Evolutionary conservation across 2,113 vertebrate species (phyloP).

Genomic region (Erpornis zantholeuca): DNA sequence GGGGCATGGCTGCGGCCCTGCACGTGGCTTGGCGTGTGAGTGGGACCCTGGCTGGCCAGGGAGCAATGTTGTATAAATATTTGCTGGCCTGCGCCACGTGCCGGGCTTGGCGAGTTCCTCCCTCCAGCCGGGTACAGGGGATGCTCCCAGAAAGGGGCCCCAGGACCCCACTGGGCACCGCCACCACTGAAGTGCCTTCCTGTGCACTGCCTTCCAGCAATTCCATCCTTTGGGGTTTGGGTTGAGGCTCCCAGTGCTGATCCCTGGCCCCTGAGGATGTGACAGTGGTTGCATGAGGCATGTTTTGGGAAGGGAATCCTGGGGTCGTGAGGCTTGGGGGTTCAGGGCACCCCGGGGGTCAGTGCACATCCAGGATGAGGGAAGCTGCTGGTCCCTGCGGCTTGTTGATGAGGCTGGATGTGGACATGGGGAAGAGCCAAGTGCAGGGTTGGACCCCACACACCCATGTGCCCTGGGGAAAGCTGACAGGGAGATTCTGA

Average conservation of each 20-base stretch:
- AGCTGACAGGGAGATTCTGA: background rate
- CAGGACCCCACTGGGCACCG: rapidly evolving
- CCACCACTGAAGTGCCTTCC: rapidly evolving
- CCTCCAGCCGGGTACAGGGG: background rate
- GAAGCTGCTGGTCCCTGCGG: rapidly evolving
- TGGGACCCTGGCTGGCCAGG: background rate
- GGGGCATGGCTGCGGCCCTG: background rate
- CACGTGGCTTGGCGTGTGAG: background rate
- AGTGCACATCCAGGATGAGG: rapidly evolving
- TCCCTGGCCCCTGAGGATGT: too few relatives aligned
- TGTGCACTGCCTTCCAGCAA: rapidly evolving
- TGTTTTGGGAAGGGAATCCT: background rate
- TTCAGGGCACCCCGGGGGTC: background rate
- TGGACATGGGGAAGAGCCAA: rapidly evolving
- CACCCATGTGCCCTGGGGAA: rapidly evolving
- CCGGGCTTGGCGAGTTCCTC: background rate
- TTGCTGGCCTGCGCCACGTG: background rate
- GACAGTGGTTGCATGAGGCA: rapidly evolving
- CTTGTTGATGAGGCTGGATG: background rate
- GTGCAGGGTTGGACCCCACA: background rate
- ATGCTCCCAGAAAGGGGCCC: background rate
- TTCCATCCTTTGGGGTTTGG: background rate
- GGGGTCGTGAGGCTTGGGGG: rapidly evolving
- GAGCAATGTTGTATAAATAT: slow-evolving; percentile 48
- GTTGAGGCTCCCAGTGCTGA: background rate